phyloP scores from a whole-genome alignment of 2,797 vertebrate species.

The Pitangus sulphuratus region DNA sequence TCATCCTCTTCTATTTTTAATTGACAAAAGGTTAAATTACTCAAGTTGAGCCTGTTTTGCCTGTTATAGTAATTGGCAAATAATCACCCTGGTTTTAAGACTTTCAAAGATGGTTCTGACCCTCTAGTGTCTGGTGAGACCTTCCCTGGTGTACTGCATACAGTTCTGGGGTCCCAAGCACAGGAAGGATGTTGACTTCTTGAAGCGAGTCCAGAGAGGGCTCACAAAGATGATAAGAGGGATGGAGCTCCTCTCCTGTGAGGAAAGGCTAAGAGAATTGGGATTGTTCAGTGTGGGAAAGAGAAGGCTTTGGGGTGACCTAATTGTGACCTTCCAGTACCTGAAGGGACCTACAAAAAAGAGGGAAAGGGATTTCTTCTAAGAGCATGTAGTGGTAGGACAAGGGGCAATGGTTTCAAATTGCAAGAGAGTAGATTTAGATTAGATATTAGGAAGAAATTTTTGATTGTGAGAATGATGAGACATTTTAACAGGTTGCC shows the following conservation, averaged over 20 bases:
- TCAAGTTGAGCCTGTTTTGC: neutral
- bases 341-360: neutral
- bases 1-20: neutral
- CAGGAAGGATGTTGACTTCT: accelerated
- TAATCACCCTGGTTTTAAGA: neutral
- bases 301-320: neutral
- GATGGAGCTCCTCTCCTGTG: neutral
- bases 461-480: neutral
- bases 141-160: too few relatives aligned
- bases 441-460: neutral
- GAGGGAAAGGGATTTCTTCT: neutral
- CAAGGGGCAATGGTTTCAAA: neutral
- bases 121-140: neutral
- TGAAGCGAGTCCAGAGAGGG: neutral
- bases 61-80: neutral
- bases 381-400: neutral
- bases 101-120: neutral
- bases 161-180: neutral
- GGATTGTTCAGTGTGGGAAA: neutral
- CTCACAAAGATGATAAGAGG: neutral
- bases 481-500: neutral
- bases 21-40: neutral
- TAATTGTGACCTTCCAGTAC: neutral
- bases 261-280: neutral
- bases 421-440: neutral